Conservation (phyloP, 2,888 invertebrate genomes). For the Gandaritis pyraliata region DNA sequence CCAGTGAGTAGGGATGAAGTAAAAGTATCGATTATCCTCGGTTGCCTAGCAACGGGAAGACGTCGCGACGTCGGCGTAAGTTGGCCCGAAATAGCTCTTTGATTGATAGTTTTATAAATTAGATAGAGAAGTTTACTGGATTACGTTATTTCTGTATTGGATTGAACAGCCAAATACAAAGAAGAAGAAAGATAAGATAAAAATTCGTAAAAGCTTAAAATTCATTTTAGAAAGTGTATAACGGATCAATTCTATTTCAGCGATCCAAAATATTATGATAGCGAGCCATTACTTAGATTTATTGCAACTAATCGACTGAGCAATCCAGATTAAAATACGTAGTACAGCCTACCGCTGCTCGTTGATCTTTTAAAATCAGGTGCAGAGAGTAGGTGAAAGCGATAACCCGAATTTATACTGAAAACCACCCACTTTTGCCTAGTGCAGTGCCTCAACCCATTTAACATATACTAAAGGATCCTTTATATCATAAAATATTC, state of each 20-base stretch:
- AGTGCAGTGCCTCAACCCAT: no score
- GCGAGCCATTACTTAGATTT: conserved; percentile 42
- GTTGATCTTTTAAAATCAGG: conserved; percentile 13
- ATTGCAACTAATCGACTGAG: conserved; percentile 46
- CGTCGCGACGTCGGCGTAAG: conserved; percentile 52
- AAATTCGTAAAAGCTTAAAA: no score
- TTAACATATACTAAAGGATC: no score
- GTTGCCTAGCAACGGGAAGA: conserved; percentile 67
- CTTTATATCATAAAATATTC: no score
- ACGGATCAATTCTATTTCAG: no score
- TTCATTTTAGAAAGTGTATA: no score
- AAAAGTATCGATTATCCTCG: conserved; percentile 63
- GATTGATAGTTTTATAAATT: conserved; percentile 9
- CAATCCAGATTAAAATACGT: conserved; percentile 40
- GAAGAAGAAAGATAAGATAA: no score
- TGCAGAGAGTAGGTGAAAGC: conserved; percentile 8
- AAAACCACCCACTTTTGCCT: no score
- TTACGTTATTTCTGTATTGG: no score
- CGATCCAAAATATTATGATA: conserved; percentile 13
- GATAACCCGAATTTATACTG: background rate
- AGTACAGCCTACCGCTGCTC: conserved; percentile 20
- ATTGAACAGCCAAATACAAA: no score
- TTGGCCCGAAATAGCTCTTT: conserved; percentile 6
- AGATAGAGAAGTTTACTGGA: background rate
- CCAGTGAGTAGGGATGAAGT: conserved; percentile 24